These are phyloP conservation scores for Chrysaora quinquecirrha DNA, from an alignment of 30 jellyfish, hydroid and myxozoan genomes.

Conservation along the genomic window DNA sequence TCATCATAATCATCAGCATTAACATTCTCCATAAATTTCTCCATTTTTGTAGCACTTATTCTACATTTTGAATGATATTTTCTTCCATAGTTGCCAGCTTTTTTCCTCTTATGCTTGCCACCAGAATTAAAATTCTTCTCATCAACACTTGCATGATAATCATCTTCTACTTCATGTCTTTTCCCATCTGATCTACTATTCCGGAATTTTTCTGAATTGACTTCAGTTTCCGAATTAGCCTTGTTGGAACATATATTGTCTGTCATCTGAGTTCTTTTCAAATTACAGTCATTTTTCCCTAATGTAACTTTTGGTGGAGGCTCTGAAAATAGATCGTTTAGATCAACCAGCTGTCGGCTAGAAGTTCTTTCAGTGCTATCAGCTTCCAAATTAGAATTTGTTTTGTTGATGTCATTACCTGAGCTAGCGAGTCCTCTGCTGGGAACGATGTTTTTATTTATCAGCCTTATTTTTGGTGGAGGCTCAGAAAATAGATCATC, in stretches of 20 bases:
- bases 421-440: no score
- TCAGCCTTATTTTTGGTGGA: background rate
- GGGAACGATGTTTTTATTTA: background rate
- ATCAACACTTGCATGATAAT: background rate
- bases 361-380: background rate
- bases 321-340: no score
- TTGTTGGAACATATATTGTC: no score
- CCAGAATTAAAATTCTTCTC: background rate
- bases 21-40: background rate
- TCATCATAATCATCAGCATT: conserved; percentile 22
- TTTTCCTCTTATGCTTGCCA: background rate
- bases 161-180: no score
- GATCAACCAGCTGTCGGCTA: no score
- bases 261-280: no score
- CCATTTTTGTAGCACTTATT: conserved; percentile 34
- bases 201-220: no score
- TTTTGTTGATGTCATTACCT: background rate
- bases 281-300: background rate
- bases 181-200: no score
- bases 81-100: conserved; percentile 44
- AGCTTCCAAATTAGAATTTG: background rate
- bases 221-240: no score
- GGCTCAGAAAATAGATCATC: conserved; percentile 8
- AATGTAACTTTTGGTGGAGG: background rate
- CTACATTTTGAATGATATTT: conserved; percentile 39